Percentiles rank a stretch among this genome's conserved stretches.
phyloP scores from a whole-genome alignment of 2,888 invertebrate genomes.

The Oscheius sp. region DNA sequence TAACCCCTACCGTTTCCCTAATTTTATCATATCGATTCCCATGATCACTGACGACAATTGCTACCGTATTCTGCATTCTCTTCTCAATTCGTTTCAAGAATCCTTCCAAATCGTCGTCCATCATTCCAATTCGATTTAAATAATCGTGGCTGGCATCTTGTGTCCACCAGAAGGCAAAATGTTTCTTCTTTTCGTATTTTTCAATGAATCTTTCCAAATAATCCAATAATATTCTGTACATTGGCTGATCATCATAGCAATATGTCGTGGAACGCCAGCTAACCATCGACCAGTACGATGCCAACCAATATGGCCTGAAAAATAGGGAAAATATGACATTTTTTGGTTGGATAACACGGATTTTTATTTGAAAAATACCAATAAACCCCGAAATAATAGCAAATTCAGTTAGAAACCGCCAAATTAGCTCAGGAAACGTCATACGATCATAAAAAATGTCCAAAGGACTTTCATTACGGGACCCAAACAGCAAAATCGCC shows the following conservation, averaged over 20 bases:
- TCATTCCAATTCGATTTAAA: constrained; percentile 49
- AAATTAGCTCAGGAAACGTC: no score
- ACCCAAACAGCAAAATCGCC: no score
- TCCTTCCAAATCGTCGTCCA: constrained; percentile 52
- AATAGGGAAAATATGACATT: no score
- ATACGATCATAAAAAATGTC: no score
- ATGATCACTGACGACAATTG: constrained; percentile 74
- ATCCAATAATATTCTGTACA: constrained; percentile 52
- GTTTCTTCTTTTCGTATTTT: constrained; percentile 48
- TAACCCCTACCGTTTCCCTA: constrained; percentile 68
- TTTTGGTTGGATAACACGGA: no score
- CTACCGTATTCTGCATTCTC: constrained; percentile 56
- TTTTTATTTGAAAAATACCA: no score
- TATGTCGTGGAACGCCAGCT: constrained; percentile 48
- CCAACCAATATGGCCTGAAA: constrained; percentile 59
- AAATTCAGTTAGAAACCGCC: no score
- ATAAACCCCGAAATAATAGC: no score
- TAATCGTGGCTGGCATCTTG: constrained; percentile 65
- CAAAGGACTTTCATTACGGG: no score
- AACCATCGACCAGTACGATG: constrained; percentile 54
- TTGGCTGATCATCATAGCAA: constrained; percentile 57
- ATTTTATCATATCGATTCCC: constrained; percentile 75
- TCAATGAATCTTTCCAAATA: constrained; percentile 55
- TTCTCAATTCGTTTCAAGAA: constrained; percentile 49
- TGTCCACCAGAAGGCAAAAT: constrained; percentile 64